A percentile compares a stretch with the other conserved stretches of the same genome.
phyloP scores from a whole-genome alignment of 2,797 vertebrate species.

The Lepus townsendii region DNA sequence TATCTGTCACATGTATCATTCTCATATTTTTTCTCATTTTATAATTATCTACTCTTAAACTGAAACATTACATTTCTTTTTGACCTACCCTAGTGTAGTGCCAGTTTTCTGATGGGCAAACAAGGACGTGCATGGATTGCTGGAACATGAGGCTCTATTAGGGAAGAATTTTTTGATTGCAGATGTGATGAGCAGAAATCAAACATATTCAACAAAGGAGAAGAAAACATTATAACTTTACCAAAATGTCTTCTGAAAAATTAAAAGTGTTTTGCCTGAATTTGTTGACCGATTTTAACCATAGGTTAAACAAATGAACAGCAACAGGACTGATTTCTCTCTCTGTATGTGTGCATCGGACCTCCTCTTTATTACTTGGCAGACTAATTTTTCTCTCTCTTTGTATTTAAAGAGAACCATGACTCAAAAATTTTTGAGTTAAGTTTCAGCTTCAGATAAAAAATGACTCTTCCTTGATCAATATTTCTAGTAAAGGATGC shows the following conservation, averaged over 20 bases:
- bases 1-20: neutral
- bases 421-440: neutral
- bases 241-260: neutral
- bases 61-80: neutral
- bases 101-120: neutral
- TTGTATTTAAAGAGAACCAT: neutral
- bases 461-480: neutral
- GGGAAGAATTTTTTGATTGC: neutral
- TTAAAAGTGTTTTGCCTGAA: neutral
- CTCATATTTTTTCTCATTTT: neutral
- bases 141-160: neutral
- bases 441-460: neutral
- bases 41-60: neutral
- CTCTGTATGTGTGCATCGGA: neutral
- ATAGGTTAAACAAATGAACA: neutral
- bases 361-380: neutral
- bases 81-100: neutral
- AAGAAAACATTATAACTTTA: neutral
- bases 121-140: accelerated
- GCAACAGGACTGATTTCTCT: neutral
- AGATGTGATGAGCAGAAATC: neutral
- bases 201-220: neutral
- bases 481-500: neutral
- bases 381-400: neutral
- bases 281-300: neutral